phyloP scores from a whole-genome alignment of 1,140 invertebrate species.

The Himalopsyche phryganea region DNA sequence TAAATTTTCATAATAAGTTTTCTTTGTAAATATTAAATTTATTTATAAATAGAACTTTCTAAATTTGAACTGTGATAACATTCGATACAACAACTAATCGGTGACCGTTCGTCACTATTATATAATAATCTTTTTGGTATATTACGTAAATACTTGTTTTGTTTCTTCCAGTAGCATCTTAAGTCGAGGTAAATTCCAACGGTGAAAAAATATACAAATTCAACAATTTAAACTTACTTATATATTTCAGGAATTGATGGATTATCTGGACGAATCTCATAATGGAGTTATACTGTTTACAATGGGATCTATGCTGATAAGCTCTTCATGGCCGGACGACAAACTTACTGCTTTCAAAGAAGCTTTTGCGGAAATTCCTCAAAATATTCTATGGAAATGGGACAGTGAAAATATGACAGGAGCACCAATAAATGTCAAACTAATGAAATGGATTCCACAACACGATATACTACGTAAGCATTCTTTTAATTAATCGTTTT shows the following conservation, averaged over 20 bases:
- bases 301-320: conserved; percentile 38
- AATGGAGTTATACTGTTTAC: conserved; percentile 41
- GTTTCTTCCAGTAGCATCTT: too few species aligned
- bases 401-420: conserved; percentile 37
- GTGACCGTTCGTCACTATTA: too few species aligned
- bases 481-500: not conserved
- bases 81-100: too few species aligned
- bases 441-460: conserved; percentile 39
- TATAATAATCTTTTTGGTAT: too few species aligned
- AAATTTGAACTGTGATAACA: too few species aligned
- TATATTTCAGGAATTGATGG: conserved; percentile 34
- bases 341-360: conserved; percentile 40
- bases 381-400: conserved; percentile 51
- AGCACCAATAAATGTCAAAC: conserved; percentile 35
- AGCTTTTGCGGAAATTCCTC: conserved; percentile 41
- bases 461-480: conserved; percentile 44
- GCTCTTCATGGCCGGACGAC: conserved; percentile 30
- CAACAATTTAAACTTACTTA: too few species aligned
- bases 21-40: too few species aligned
- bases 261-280: conserved; percentile 33
- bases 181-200: too few species aligned
- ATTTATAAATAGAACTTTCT: too few species aligned
- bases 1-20: too few species aligned
- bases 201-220: too few species aligned
- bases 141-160: too few species aligned